Percentiles rank a stretch among this genome's conserved stretches.
phyloP scores from a whole-genome alignment of 2,113 vertebrate species.

The Microcebus murinus region DNA sequence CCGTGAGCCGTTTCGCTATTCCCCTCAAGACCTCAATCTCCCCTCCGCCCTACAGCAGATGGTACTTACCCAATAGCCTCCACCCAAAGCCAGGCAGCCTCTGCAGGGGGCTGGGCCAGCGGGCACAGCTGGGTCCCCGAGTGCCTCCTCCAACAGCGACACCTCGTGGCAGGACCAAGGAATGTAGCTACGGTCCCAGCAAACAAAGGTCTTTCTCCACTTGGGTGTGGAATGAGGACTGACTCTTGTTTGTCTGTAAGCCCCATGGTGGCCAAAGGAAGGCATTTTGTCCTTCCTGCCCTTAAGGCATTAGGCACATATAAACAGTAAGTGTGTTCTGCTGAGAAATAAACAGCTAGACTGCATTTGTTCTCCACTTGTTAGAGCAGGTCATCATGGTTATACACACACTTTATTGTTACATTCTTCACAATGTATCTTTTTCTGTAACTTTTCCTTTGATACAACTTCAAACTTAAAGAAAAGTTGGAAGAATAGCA shows the following conservation, averaged over 20 bases:
- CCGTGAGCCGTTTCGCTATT: neutral
- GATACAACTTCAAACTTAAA: neutral
- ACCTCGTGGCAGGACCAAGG: neutral
- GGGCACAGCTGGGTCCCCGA: fast-evolving
- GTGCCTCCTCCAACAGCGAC: neutral
- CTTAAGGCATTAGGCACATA: neutral
- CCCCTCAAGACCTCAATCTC: no score
- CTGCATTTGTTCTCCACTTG: neutral
- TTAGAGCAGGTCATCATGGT: neutral
- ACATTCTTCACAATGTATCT: neutral
- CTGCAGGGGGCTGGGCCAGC: neutral
- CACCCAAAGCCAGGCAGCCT: neutral
- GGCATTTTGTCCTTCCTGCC: neutral
- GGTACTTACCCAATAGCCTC: neutral
- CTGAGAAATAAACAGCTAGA: neutral
- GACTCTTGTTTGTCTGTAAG: neutral
- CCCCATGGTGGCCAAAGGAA: neutral
- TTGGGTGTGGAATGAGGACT: neutral
- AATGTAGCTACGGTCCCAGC: neutral
- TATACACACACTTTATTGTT: neutral
- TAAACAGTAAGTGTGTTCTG: neutral
- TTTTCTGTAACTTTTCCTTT: neutral
- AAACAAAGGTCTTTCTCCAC: neutral
- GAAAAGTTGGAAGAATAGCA: neutral
- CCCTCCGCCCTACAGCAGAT: neutral